Percentiles rank a stretch among this genome's conserved stretches.
These are phyloP conservation scores for Noturus placidus DNA, from an alignment of 2,113 vertebrate genomes.

Conservation along the genomic window DNA sequence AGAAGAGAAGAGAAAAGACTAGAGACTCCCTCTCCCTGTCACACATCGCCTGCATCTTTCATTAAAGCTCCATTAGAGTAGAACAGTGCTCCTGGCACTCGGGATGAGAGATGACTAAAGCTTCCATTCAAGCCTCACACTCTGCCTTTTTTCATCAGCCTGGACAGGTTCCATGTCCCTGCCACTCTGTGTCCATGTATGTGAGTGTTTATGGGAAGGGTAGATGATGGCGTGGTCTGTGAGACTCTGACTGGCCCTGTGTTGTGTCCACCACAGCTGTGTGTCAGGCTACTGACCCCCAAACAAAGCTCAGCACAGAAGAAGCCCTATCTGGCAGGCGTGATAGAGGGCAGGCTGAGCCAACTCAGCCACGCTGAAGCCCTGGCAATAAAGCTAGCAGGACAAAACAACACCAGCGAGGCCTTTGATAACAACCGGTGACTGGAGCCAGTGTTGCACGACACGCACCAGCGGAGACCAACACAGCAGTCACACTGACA, in stretches of 20 bases:
- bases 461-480: conserved; percentile 46
- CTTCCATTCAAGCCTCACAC: conserved; percentile 50
- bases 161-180: conserved; percentile 47
- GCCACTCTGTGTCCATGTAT: conserved; percentile 39
- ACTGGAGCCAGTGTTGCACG: conserved; percentile 49
- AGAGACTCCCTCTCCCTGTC: background rate
- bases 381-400: conserved; percentile 44
- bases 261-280: conserved; percentile 57
- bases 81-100: conserved; percentile 43
- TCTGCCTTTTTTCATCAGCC: conserved; percentile 45
- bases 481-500: conserved; percentile 29
- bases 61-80: conserved; percentile 47
- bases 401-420: conserved; percentile 57
- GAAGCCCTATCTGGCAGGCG: conserved; percentile 55
- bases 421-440: conserved; percentile 52
- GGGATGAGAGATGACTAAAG: conserved; percentile 43
- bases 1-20: background rate
- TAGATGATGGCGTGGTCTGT: conserved; percentile 47
- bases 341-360: conserved; percentile 51
- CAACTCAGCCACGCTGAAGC: conserved; percentile 48
- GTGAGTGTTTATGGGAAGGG: conserved; percentile 35
- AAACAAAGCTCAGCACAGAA: conserved; percentile 55
- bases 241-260: conserved; percentile 52
- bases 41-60: conserved; percentile 41
- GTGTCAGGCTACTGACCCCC: conserved; percentile 55